Percentiles rank a stretch among this genome's conserved stretches.
Conservation (phyloP, 2,113 vertebrate species). For the Leuciscus idus region DNA sequence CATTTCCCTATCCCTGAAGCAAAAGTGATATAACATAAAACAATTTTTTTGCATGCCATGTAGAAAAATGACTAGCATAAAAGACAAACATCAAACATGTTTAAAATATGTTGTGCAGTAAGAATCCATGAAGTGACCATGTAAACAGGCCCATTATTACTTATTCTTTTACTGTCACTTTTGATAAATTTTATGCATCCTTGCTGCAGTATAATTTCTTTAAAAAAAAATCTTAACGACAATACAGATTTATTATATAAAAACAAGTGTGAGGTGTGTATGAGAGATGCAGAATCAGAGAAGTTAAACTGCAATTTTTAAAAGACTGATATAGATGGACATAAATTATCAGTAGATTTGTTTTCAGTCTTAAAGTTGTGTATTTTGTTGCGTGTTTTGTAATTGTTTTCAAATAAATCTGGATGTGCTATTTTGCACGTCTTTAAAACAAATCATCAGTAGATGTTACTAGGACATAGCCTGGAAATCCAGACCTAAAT, state of each 20-base stretch:
- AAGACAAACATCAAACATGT: background rate
- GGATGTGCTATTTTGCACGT: background rate
- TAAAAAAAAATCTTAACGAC: background rate
- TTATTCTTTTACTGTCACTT: background rate
- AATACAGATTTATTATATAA: background rate
- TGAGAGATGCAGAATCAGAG: background rate
- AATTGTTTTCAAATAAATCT: too few species aligned
- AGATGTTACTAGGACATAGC: background rate
- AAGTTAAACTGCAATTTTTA: background rate
- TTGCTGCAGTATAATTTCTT: background rate
- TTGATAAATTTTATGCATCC: background rate
- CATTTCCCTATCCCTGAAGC: background rate
- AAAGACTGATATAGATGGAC: background rate
- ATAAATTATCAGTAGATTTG: background rate
- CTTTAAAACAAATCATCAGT: background rate
- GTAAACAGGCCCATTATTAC: too few species aligned
- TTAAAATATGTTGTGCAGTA: too few species aligned
- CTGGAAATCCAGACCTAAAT: too few species aligned
- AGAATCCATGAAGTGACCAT: too few species aligned
- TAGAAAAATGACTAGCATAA: background rate
- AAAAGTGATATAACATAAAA: background rate
- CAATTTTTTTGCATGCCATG: background rate
- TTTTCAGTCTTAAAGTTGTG: background rate
- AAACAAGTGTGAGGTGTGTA: background rate
- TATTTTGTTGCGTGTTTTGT: background rate